Percentiles rank a stretch among this genome's conserved stretches.
Conservation (phyloP, 2,113 vertebrate species). For the Rattus norvegicus region DNA sequence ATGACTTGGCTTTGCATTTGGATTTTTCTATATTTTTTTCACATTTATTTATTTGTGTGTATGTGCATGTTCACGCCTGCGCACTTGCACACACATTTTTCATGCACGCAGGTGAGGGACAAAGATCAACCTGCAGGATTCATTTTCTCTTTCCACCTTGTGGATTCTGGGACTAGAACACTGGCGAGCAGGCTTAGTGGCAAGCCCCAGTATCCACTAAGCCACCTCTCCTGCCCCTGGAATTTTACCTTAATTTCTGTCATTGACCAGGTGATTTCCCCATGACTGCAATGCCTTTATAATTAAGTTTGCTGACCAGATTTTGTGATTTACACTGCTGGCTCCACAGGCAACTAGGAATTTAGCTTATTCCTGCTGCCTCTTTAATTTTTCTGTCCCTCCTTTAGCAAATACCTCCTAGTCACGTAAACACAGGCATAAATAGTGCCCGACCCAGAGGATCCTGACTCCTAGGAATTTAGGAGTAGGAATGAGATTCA, state of each 20-base stretch:
- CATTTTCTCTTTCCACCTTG: neutral
- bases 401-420: neutral
- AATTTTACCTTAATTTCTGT: constrained; percentile 30
- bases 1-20: neutral
- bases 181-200: neutral
- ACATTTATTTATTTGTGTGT: neutral
- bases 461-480: neutral
- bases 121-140: neutral
- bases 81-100: neutral
- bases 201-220: too few species aligned
- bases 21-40: neutral
- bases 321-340: neutral
- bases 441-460: neutral
- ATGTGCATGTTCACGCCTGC: neutral
- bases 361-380: neutral
- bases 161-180: neutral
- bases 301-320: neutral
- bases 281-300: neutral
- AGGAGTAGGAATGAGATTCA: constrained; percentile 13
- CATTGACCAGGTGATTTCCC: neutral
- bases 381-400: neutral
- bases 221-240: neutral
- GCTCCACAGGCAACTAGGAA: neutral
- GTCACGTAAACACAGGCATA: neutral
- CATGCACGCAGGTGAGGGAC: too few species aligned